phyloP scores from a whole-genome alignment of 1,140 invertebrate genomes.

The Aradophagus sp. region DNA sequence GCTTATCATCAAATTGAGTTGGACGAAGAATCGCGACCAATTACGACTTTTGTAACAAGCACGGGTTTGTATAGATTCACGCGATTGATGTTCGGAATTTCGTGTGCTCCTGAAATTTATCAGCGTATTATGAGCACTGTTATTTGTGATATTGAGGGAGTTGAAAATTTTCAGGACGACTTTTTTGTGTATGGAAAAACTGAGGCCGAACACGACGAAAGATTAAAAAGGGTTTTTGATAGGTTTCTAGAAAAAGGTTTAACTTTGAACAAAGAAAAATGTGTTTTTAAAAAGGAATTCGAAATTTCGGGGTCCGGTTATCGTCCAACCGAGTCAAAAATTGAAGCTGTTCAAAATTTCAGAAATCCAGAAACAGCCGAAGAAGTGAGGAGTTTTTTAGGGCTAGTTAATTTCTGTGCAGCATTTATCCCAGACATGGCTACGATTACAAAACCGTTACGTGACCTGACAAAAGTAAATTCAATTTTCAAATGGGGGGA shows the following conservation, averaged over 20 bases:
- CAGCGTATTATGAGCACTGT: constrained; percentile 34
- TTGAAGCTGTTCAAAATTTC: constrained; percentile 49
- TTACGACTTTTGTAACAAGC: constrained; percentile 63
- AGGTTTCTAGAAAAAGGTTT: constrained; percentile 15
- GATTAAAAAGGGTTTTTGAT: constrained; percentile 16
- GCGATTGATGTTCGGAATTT: constrained; percentile 62
- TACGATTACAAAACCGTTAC: constrained; percentile 56
- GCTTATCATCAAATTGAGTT: constrained; percentile 54
- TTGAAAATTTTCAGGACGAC: constrained; percentile 60
- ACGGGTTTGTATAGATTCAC: constrained; percentile 55
- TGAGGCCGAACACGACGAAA: constrained; percentile 56
- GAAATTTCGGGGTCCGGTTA: constrained; percentile 52
- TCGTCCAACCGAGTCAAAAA: constrained; percentile 50
- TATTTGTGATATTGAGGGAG: constrained; percentile 47
- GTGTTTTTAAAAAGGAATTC: constrained; percentile 28
- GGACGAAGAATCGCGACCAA: constrained; percentile 54
- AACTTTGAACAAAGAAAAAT: constrained; percentile 27
- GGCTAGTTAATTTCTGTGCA: constrained; percentile 60
- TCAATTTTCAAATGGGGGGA: constrained; percentile 3
- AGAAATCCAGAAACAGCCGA: constrained; percentile 36
- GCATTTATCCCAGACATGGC: constrained; percentile 64
- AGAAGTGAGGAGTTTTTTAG: constrained; percentile 64
- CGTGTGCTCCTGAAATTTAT: constrained; percentile 48
- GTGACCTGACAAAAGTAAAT: constrained; percentile 32
- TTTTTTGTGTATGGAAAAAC: constrained; percentile 62